Evolutionary conservation across 2,797 vertebrate genomes (phyloP).

Genomic region (Parambassis ranga): DNA sequence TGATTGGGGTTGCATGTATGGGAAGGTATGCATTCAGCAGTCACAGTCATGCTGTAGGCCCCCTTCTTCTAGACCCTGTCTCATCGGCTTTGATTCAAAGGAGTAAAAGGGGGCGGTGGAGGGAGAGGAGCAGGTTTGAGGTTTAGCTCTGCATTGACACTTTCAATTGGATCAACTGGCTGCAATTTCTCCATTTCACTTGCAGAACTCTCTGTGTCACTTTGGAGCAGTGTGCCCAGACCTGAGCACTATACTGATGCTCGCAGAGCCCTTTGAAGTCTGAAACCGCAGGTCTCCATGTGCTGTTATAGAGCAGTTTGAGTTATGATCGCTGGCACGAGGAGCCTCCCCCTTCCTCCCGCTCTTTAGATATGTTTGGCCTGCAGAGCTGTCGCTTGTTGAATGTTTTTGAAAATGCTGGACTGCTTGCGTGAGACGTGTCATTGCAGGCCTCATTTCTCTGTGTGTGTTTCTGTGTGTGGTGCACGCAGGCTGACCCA

Average conservation of each 20-base stretch:
- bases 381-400: slow-evolving; percentile 15
- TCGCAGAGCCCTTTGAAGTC: slow-evolving; percentile 54
- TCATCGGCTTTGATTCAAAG: slow-evolving; percentile 33
- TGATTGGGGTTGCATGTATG: slow-evolving; percentile 6
- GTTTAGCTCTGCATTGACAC: slow-evolving; percentile 42
- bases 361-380: slow-evolving; percentile 30
- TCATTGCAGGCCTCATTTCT: slow-evolving; percentile 82
- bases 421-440: slow-evolving; percentile 82
- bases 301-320: slow-evolving; percentile 70
- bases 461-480: slow-evolving; percentile 73
- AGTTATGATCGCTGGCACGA: slow-evolving; percentile 66
- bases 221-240: slow-evolving; percentile 19
- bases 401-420: slow-evolving; percentile 41
- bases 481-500: slow-evolving; percentile 75
- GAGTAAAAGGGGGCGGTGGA: too few species aligned
- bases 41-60: slow-evolving; percentile 16
- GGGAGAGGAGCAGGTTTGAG: background rate
- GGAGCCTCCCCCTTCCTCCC: slow-evolving; percentile 22
- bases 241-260: slow-evolving; percentile 40
- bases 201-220: slow-evolving; percentile 54
- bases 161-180: slow-evolving; percentile 55
- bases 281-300: slow-evolving; percentile 24
- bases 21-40: slow-evolving; percentile 39
- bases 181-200: slow-evolving; percentile 57
- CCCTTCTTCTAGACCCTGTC: slow-evolving; percentile 47